A percentile compares a stretch with the other conserved stretches of the same genome.
These are phyloP conservation scores for Rhinopomastus cyanomelas DNA, from an alignment of 2,113 vertebrate species.

Conservation along the genomic window DNA sequence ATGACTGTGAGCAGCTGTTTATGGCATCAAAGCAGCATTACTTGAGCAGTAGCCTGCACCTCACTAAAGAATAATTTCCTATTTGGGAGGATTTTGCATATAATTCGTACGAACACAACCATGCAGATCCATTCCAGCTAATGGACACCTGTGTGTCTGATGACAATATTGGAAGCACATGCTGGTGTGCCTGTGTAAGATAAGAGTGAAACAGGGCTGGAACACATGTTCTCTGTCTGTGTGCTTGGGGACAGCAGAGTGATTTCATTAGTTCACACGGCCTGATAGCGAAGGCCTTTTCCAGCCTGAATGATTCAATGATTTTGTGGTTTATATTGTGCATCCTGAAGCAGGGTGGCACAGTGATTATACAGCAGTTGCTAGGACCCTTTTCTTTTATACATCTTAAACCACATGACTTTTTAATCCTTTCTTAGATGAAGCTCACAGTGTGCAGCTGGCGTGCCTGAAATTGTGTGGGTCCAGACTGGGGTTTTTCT, in stretches of 20 bases:
- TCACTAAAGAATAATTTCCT: not conserved
- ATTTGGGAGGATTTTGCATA: not conserved
- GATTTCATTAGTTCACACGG: not conserved
- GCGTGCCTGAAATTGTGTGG: not conserved
- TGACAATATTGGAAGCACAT: not conserved
- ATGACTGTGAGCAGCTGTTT: not conserved
- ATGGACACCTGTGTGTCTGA: not conserved
- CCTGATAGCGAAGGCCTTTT: too few species aligned
- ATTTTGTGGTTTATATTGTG: not conserved
- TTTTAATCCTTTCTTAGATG: not conserved
- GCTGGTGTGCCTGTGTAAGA: not conserved
- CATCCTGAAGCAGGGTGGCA: not conserved
- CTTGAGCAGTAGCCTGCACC: not conserved
- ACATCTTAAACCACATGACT: not conserved
- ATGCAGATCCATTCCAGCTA: not conserved
- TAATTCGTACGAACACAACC: not conserved
- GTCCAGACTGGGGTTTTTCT: conserved; percentile 44
- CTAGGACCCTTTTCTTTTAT: not conserved
- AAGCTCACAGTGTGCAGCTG: not conserved
- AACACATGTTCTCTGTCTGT: not conserved
- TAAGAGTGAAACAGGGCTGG: not conserved
- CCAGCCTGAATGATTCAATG: too few species aligned
- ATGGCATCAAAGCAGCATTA: not conserved
- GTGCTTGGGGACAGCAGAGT: not conserved
- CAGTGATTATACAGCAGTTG: not conserved